Conservation (phyloP, 2,888 invertebrate species). For the Pollenia labialis region DNA sequence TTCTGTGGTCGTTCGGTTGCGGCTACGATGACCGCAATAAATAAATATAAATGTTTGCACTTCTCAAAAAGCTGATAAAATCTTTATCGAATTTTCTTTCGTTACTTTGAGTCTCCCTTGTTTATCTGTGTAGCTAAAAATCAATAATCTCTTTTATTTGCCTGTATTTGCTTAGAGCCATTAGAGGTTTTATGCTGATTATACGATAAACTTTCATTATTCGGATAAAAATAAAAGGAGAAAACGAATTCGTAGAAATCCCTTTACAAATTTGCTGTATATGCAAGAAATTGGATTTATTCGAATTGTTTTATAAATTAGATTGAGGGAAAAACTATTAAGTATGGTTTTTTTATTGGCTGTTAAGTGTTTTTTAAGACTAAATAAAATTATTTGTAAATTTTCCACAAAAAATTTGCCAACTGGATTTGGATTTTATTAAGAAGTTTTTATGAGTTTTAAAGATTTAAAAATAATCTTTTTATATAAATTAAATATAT, state of each 20-base stretch:
- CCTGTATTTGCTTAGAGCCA: conserved; percentile 1
- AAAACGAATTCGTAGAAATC: not conserved
- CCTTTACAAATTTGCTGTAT: conserved; percentile 2
- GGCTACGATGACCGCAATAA: too few relatives aligned
- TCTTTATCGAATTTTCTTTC: too few relatives aligned
- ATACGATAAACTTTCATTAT: conserved; percentile 29
- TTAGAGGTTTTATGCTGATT: conserved; percentile 38
- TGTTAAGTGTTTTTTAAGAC: not conserved
- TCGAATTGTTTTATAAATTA: not conserved
- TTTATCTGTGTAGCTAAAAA: too few relatives aligned
- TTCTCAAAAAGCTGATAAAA: too few relatives aligned
- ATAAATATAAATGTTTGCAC: too few relatives aligned
- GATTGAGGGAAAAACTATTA: not conserved
- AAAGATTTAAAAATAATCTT: too few relatives aligned
- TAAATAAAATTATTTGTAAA: not conserved
- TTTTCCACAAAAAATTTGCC: too few relatives aligned
- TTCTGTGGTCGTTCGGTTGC: too few relatives aligned
- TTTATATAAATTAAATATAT: too few relatives aligned
- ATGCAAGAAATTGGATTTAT: conserved; percentile 29
- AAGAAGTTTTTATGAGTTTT: too few relatives aligned
- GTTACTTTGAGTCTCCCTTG: too few relatives aligned
- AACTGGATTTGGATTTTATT: too few relatives aligned
- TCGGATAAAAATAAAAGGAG: not conserved
- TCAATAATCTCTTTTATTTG: not conserved
- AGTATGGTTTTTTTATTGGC: not conserved